Evolutionary conservation across 2,113 vertebrate genomes (phyloP).

Genomic region (Capreolus pygargus): DNA sequence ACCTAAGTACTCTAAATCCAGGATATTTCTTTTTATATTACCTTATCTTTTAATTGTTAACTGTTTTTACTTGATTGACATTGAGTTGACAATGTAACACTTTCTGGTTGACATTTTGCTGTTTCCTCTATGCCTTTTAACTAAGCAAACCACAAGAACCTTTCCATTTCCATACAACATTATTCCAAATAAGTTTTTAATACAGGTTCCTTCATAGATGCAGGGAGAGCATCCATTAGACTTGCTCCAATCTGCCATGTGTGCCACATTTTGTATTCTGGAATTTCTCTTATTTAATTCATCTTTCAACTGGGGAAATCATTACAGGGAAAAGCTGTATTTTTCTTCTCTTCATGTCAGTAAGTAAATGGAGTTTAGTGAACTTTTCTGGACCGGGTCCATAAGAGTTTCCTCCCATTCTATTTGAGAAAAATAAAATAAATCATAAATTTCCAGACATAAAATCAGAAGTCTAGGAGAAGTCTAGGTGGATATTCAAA

Average conservation of each 20-base stretch:
- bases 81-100: background rate
- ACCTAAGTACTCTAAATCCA: background rate
- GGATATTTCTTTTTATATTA: background rate
- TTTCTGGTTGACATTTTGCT: background rate
- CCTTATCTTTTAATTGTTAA: background rate
- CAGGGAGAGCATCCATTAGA: background rate
- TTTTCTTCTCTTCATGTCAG: background rate
- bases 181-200: background rate
- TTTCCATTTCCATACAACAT: background rate
- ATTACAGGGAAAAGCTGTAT: background rate
- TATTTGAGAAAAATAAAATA: background rate
- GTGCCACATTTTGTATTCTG: background rate
- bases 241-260: background rate
- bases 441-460: background rate
- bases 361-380: constrained; percentile 4
- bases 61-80: constrained; percentile 4
- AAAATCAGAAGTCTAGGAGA: background rate
- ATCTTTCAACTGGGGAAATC: background rate
- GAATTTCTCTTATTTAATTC: constrained; percentile 41
- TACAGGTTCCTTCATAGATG: background rate
- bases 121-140: background rate
- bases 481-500: background rate
- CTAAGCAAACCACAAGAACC: background rate
- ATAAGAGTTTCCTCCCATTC: background rate
- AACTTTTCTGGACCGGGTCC: background rate